Percentiles rank a stretch among this genome's conserved stretches.
phyloP scores from a whole-genome alignment of 2,888 invertebrate genomes.

The Notodromas monacha region DNA sequence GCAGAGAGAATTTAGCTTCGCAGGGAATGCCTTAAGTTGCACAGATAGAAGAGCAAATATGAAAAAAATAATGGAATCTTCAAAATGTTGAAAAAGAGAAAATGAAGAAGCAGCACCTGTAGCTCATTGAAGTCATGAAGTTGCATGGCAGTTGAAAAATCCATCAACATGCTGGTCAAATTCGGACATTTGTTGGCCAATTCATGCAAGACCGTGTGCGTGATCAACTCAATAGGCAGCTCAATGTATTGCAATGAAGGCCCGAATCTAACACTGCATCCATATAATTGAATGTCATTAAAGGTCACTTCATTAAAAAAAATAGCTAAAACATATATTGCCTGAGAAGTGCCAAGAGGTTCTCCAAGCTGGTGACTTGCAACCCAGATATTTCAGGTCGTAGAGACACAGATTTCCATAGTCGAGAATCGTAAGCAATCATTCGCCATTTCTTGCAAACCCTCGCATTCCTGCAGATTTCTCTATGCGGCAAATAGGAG shows the following conservation, averaged over 20 bases:
- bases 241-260: constrained; percentile 64
- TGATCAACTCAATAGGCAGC: constrained; percentile 76
- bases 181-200: constrained; percentile 82
- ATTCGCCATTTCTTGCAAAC: constrained; percentile 87
- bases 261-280: constrained; percentile 37
- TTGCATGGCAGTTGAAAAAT: constrained; percentile 96
- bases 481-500: constrained; percentile 64
- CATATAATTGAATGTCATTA: not conserved
- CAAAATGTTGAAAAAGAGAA: constrained; percentile 21
- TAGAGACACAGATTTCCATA: constrained; percentile 85
- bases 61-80: constrained; percentile 13
- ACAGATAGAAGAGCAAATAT: not conserved
- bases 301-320: not conserved
- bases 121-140: constrained; percentile 96
- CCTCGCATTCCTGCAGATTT: constrained; percentile 68
- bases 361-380: constrained; percentile 58
- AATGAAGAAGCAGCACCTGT: constrained; percentile 25
- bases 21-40: constrained; percentile 76
- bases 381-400: constrained; percentile 84
- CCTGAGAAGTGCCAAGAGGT: constrained; percentile 49
- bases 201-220: constrained; percentile 83
- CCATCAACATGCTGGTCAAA: constrained; percentile 73
- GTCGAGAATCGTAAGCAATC: constrained; percentile 67
- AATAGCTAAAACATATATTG: no score
- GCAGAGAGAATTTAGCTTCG: constrained; percentile 70